Base-by-base conservation (phyloP, 2,888 invertebrate species). In the Cosmopolites sordidus region DNA sequence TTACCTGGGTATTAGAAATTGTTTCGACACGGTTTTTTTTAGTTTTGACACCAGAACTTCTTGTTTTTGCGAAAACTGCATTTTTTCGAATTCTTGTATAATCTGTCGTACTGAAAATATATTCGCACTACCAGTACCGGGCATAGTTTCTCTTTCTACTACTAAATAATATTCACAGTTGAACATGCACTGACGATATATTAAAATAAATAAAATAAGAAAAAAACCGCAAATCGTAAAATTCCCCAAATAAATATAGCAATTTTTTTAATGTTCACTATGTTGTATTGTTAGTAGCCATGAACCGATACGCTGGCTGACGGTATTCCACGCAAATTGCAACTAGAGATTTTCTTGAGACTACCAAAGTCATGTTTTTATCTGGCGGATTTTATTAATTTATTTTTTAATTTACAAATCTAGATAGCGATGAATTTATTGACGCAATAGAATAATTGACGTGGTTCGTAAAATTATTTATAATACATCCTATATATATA, bases 311-410 rank as follows among this genome's bases (percentile, higher is more conserved):
- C n/a, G n/a, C n/a, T n/a, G n/a, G n/a, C n/a, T n/a, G n/a, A n/a
- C n/a, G n/a, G n/a, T n/a, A n/a, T n/a, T n/a, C n/a, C n/a, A n/a
- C n/a, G n/a, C n/a, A n/a, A n/a, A n/a, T n/a, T n/a, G n/a, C n/a
- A n/a, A n/a, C n/a, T n/a, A n/a, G n/a, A n/a, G n/a, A n/a, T n/a
- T n/a, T n/a, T n/a, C n/a, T n/a, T n/a, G n/a, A n/a, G n/a, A n/a
- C n/a, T n/a, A n/a, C n/a, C n/a, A n/a, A n/a, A n/a, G n/a, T n/a
- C n/a, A n/a, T n/a, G n/a, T n/a, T 33, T 33, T 33, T 33, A 33
- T 33, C 33, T 33, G 33, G n/a, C n/a, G 33, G 33, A 12, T 33
- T 33, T 33, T 33, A 33, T 33, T 33, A 33, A 9, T 33, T 33
- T 33, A 33, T 33, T 33, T 33, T 33, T 9, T 33, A 33, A 33